Evolutionary conservation across 53 echinoderm and acorn worm species (phyloP), one percentile per base, ranked within the genome.

Genomic region (Arbacia lixula): DNA sequence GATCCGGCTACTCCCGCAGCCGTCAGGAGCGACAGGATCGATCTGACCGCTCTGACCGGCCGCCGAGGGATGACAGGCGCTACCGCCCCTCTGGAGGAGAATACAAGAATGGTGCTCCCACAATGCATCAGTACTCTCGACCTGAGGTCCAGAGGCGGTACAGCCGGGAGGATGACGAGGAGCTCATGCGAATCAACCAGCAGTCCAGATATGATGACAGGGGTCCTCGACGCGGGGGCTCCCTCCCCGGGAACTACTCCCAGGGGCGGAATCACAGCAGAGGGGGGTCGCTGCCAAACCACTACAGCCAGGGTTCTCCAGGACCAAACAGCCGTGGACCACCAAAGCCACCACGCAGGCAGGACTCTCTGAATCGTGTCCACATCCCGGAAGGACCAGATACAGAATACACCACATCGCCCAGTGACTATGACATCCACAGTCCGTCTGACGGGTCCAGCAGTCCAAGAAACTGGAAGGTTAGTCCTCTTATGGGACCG

Each of bases 291-390:
- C 49, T 55, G 36, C 68, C 84, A 58, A 77, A 76, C 17, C 68
- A 76, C 8, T 75, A 84, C 20, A 30, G 58, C 32, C 76, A 85
- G 39, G 84, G 41, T 6, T 43, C 62, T 72, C 67, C 85, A 17
- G 61, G 61, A 30, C 42, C 29, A 57, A 36, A 54, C n/a, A 84
- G 72, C 24, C 64, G 35, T 17, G 92, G 92, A 42, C 93, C 93
- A 1, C 96, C 96, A 6, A 96, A 96, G 78, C 96, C 96, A 79
- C 96, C 96, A 37, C 89, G 96, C 19, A 85, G 96, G 38, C 93
- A 96, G 37, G 87, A 96, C 80, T 96, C 96, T 27, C 69, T 91
- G 63, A 96, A 96, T 71, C 91, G 89, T 40, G 88, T 96, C 28
- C 91, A 90, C 57, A 93, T 93, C 60, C 93, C 93, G 3, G 90